Conservation (phyloP, 2,797 vertebrate species). For the Kryptopterus vitreolus region DNA sequence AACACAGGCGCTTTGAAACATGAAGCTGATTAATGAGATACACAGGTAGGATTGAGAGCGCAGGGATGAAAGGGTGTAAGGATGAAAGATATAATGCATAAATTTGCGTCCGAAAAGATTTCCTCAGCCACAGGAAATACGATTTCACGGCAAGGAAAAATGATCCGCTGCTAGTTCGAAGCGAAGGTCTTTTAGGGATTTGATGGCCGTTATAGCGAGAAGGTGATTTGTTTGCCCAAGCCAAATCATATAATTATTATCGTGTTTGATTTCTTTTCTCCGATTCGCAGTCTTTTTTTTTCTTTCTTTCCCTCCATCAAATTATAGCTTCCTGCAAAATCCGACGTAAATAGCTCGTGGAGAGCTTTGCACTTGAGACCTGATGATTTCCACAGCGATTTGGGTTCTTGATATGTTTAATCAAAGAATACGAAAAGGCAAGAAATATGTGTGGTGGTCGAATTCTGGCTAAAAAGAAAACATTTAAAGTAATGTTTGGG, state of each 20-base stretch:
- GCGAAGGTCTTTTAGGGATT: background rate
- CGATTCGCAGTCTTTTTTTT: background rate
- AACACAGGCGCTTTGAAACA: constrained; percentile 65
- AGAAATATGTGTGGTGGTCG: background rate
- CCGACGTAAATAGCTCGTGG: constrained; percentile 19
- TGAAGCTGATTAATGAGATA: constrained; percentile 71
- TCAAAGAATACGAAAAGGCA: background rate
- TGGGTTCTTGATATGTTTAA: background rate
- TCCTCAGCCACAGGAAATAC: background rate
- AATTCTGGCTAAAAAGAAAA: background rate
- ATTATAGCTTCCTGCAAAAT: background rate
- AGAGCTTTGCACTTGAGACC: background rate
- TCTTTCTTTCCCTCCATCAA: background rate
- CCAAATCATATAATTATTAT: background rate
- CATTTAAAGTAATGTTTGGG: background rate
- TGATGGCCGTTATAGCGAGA: background rate
- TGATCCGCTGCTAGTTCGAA: background rate
- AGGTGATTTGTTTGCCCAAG: background rate
- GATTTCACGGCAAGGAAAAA: constrained; percentile 24
- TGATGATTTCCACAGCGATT: background rate
- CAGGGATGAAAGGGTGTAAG: background rate
- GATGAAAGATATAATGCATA: constrained; percentile 25
- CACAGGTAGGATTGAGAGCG: constrained; percentile 55
- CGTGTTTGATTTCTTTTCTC: background rate
- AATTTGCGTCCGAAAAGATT: constrained; percentile 8